Conservation (phyloP, 1,140 invertebrate genomes). For the Pogonomyrmex californicus region DNA sequence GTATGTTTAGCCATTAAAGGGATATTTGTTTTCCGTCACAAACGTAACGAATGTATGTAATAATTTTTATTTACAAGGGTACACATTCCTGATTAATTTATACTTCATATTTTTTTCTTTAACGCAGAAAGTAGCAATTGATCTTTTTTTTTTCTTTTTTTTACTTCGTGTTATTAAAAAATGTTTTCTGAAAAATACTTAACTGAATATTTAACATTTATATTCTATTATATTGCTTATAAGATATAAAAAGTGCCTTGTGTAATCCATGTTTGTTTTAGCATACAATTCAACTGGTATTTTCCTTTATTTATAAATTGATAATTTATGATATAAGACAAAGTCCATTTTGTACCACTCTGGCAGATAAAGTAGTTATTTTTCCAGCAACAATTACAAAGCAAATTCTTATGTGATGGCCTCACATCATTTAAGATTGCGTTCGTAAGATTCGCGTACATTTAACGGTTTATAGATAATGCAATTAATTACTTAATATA, state of each 20-base stretch:
- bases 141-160: not conserved
- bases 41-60: constrained; percentile 52
- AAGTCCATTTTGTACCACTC: not conserved
- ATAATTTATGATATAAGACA: not conserved
- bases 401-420: constrained; percentile 16
- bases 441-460: not conserved
- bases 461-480: not conserved
- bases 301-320: constrained; percentile 5
- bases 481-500: constrained; percentile 24
- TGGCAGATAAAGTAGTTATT: not conserved
- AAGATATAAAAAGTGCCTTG: not conserved
- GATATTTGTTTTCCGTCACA: constrained; percentile 47
- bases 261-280: not conserved
- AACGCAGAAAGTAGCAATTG: not conserved
- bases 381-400: not conserved
- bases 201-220: not conserved
- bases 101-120: constrained; percentile 60
- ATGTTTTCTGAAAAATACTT: constrained; percentile 21
- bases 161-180: not conserved
- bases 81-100: constrained; percentile 70
- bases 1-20: constrained; percentile 56
- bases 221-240: not conserved
- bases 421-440: constrained; percentile 9
- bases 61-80: constrained; percentile 51
- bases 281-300: not conserved